Conservation (phyloP, 2,888 invertebrate species). For the Cremastobaeus sp. region DNA sequence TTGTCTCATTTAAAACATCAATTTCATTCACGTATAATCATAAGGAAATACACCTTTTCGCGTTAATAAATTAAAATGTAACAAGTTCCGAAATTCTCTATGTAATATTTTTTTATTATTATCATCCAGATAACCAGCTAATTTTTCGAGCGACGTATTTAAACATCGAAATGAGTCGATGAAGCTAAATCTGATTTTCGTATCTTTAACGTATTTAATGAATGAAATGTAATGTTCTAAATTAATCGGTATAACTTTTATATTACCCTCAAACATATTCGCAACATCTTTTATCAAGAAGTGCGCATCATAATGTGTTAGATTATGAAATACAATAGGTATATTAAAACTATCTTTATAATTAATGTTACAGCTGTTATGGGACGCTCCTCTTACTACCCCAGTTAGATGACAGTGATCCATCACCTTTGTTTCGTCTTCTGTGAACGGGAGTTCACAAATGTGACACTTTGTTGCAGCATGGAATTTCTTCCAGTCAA, state of each 20-base stretch:
- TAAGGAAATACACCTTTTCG: slow-evolving; percentile 71
- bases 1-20: slow-evolving; percentile 61
- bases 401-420: slow-evolving; percentile 35
- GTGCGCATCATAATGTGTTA: slow-evolving; percentile 60
- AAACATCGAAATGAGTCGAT: slow-evolving; percentile 41
- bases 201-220: slow-evolving; percentile 26
- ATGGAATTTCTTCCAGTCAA: slow-evolving; percentile 4
- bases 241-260: slow-evolving; percentile 67
- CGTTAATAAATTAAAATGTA: slow-evolving; percentile 27
- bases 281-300: slow-evolving; percentile 32
- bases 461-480: slow-evolving; percentile 16
- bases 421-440: neutral
- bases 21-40: slow-evolving; percentile 64
- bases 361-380: slow-evolving; percentile 58
- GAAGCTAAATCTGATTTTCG: slow-evolving; percentile 33
- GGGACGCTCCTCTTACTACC: slow-evolving; percentile 53
- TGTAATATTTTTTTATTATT: slow-evolving; percentile 24
- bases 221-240: slow-evolving; percentile 69
- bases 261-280: slow-evolving; percentile 53
- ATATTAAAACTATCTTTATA: slow-evolving; percentile 45
- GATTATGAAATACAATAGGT: slow-evolving; percentile 63
- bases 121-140: slow-evolving; percentile 34
- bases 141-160: slow-evolving; percentile 19
- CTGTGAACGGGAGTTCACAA: slow-evolving; percentile 12
- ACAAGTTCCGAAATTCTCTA: slow-evolving; percentile 2